Percentiles rank a stretch among this genome's conserved stretches.
Conservation (phyloP, 2,888 invertebrate species). For the Patella ulyssiponensis region DNA sequence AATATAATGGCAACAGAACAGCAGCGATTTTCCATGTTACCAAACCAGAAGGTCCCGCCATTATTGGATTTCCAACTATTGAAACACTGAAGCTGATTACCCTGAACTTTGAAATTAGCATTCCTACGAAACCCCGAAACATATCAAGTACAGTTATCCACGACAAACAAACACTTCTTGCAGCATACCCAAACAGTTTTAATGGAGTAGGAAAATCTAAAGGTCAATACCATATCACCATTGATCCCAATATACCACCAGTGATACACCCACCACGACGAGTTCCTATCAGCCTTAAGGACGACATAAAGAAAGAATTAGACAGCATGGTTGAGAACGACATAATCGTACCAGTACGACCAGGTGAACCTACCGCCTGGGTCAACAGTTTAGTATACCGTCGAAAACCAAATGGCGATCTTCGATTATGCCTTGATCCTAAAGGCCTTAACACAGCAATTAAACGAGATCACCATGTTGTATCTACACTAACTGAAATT, state of each 20-base stretch:
- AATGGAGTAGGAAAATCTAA: too few relatives aligned
- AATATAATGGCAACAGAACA: background rate
- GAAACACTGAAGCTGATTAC: background rate
- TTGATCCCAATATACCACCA: too few relatives aligned
- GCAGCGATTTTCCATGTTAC: background rate
- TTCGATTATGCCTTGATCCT: constrained; percentile 30
- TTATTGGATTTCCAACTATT: background rate
- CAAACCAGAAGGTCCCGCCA: background rate
- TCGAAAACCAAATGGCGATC: constrained; percentile 11
- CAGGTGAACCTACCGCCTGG: constrained; percentile 28
- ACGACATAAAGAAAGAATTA: constrained; percentile 26
- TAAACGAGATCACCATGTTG: constrained; percentile 32
- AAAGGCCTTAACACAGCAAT: constrained; percentile 41
- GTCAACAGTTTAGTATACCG: constrained; percentile 16
- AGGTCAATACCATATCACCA: too few relatives aligned
- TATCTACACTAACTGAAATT: constrained; percentile 28
- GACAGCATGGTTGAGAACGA: constrained; percentile 27
- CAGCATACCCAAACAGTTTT: too few relatives aligned
- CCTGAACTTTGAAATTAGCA: too few relatives aligned
- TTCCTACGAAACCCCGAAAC: too few relatives aligned
- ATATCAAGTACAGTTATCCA: too few relatives aligned
- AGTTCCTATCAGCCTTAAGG: constrained; percentile 11
- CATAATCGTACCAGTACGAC: constrained; percentile 31
- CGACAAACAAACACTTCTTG: too few relatives aligned
- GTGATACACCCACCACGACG: too few relatives aligned